Evolutionary conservation across 2,113 vertebrate genomes (phyloP), one percentile per base, ranked within the genome.

Genomic region (Pongo pygmaeus): DNA sequence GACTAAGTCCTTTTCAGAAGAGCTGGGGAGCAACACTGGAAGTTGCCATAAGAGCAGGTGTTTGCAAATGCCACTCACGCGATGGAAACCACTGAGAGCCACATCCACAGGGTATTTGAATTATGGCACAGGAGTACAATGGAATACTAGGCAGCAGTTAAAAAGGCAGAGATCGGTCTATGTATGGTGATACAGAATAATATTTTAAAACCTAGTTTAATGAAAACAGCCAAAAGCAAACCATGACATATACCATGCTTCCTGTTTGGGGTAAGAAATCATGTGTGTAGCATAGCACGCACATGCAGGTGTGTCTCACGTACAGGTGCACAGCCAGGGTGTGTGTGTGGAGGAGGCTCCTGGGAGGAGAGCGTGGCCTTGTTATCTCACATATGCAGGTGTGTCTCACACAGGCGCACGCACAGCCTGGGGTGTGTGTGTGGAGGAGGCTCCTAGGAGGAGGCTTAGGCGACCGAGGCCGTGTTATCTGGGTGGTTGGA

Each of bases 211-310:
- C 4, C 1, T 22, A 32, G n/a, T 11, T 57, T 43, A n/a, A n/a
- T 38, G 46, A 35, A n/a, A 46, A 94, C 25, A 4, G 23, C 50
- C 64, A 38, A 16, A 64, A 92, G 52, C 27, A 84, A 89, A 43
- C 10, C 8, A 20, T 3, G 35, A 8, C 9, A 8, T 4, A 10
- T 8, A 2, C 38, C n/a, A 20, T 1, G 16, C 16, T 20, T 85
- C 77, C 9, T 57, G 30, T 25, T 6, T 67, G 72, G 59, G 77
- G 48, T 52, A 72, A 81, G 55, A 57, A 69, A 59, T 22, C 1
- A 1, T 67, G 25, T 40, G 38, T n/a, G 22, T 50, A 17, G 52
- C 6, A 17, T 4, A 85, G 86, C 30, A 91, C 18, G 25, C 50
- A 61, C 11, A 32, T 10, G 25, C 22, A 43, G 8, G 1, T 22